Percentiles rank a stretch among this genome's conserved stretches.
Evolutionary conservation across 2,888 invertebrate species (phyloP).

Genomic region (Drosophila formosana): DNA sequence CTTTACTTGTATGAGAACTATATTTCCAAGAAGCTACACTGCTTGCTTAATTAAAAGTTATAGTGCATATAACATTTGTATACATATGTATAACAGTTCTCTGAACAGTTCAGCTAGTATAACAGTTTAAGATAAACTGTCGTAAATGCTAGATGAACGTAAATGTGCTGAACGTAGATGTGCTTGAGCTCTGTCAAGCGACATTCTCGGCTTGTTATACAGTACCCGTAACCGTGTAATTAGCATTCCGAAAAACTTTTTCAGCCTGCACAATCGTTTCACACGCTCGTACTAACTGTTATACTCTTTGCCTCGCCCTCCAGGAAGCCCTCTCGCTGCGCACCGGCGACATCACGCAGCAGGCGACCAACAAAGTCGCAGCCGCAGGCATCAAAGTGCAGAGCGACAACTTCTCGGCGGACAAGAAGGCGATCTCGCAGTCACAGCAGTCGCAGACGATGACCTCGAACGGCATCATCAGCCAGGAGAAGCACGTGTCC

Average conservation of each 20-base stretch:
- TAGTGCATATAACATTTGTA: too few species aligned
- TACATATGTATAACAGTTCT: too few species aligned
- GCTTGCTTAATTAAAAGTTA: too few species aligned
- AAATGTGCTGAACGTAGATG: too few species aligned
- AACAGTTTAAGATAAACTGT: slow-evolving; percentile 3
- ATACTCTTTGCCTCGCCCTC: slow-evolving; percentile 45
- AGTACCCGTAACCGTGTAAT: slow-evolving; percentile 11
- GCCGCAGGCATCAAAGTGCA: slow-evolving; percentile 93
- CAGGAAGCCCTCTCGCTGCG: slow-evolving; percentile 94
- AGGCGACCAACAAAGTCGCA: slow-evolving; percentile 94
- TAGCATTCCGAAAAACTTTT: background rate
- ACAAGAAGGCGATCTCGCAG: slow-evolving; percentile 90
- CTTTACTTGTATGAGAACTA: too few species aligned
- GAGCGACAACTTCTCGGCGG: slow-evolving; percentile 94
- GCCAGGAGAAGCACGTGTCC: slow-evolving; percentile 91
- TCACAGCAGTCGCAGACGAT: slow-evolving; percentile 92
- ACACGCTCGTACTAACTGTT: slow-evolving; percentile 19
- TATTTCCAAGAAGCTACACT: background rate
- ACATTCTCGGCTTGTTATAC: slow-evolving; percentile 3
- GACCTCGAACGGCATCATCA: slow-evolving; percentile 92
- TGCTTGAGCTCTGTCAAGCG: too few species aligned
- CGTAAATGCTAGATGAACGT: too few species aligned
- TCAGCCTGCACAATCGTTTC: background rate
- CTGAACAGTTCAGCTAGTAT: background rate
- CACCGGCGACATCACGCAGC: slow-evolving; percentile 93